Evolutionary conservation across 2,888 invertebrate genomes (phyloP).

Genomic region (Aphidoletes aphidimyza): DNA sequence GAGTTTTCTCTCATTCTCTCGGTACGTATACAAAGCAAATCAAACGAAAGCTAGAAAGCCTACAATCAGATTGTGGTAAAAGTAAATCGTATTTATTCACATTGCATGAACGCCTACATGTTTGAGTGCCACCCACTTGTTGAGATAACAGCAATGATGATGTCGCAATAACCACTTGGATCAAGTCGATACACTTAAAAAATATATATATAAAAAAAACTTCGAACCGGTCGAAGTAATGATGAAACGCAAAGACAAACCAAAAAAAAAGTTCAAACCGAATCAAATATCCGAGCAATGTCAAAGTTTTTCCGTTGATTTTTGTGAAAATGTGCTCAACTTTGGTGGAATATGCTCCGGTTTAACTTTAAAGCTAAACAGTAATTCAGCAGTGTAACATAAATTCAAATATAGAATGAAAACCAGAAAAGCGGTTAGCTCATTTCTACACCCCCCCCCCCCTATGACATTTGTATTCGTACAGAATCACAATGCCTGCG

Average conservation of each 20-base stretch:
- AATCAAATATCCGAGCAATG: not conserved
- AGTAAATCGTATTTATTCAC: slow-evolving; percentile 8
- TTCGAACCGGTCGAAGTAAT: not conserved
- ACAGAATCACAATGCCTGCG: too few relatives aligned
- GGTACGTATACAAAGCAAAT: too few relatives aligned
- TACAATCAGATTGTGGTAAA: slow-evolving; percentile 16
- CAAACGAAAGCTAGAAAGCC: not conserved
- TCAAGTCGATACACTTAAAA: not conserved
- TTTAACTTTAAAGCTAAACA: too few relatives aligned
- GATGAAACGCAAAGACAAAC: slow-evolving; percentile 20
- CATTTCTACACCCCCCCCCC: too few relatives aligned
- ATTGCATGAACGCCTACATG: not conserved
- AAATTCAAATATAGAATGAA: too few relatives aligned
- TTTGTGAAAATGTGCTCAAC: not conserved
- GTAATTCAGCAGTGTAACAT: too few relatives aligned
- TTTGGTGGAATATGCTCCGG: too few relatives aligned
- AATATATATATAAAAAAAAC: not conserved
- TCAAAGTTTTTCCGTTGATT: not conserved
- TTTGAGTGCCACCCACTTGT: slow-evolving; percentile 37
- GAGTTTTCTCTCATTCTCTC: not conserved
- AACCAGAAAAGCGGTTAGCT: too few relatives aligned
- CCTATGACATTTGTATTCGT: too few relatives aligned
- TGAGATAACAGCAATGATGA: slow-evolving; percentile 29
- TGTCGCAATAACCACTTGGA: not conserved
- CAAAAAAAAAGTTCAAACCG: not conserved